Conservation (phyloP, 2,113 vertebrate species). For the Cranoglanis bouderius region DNA sequence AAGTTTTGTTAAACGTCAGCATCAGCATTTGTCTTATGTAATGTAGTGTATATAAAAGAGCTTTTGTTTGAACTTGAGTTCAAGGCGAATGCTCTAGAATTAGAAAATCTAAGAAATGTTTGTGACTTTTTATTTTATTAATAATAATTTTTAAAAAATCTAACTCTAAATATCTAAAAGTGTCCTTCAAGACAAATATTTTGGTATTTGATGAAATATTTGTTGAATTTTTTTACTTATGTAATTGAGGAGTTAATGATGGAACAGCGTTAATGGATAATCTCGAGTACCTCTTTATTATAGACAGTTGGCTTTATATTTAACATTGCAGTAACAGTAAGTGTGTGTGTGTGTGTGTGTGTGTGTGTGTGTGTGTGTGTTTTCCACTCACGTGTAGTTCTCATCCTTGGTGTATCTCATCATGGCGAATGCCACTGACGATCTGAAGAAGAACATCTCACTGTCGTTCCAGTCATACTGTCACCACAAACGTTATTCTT, state of each 20-base stretch:
- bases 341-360: constrained; percentile 10
- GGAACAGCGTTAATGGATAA: background rate
- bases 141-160: no score
- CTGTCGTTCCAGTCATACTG: constrained; percentile 88
- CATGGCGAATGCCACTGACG: constrained; percentile 89
- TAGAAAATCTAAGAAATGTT: background rate
- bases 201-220: background rate
- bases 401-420: constrained; percentile 67
- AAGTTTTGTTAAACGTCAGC: background rate
- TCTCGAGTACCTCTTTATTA: background rate
- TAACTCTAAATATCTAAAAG: background rate
- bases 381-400: constrained; percentile 77
- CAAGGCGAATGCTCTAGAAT: background rate
- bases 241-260: background rate
- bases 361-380: constrained; percentile 1
- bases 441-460: constrained; percentile 89
- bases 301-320: background rate
- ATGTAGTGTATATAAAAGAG: background rate
- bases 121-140: no score
- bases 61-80: no score
- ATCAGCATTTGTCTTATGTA: background rate
- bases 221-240: background rate
- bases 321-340: background rate
- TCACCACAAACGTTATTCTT: background rate
- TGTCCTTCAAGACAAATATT: background rate